Evolutionary conservation across 2,797 vertebrate genomes (phyloP).

Genomic region (Hafferia zeledoni): DNA sequence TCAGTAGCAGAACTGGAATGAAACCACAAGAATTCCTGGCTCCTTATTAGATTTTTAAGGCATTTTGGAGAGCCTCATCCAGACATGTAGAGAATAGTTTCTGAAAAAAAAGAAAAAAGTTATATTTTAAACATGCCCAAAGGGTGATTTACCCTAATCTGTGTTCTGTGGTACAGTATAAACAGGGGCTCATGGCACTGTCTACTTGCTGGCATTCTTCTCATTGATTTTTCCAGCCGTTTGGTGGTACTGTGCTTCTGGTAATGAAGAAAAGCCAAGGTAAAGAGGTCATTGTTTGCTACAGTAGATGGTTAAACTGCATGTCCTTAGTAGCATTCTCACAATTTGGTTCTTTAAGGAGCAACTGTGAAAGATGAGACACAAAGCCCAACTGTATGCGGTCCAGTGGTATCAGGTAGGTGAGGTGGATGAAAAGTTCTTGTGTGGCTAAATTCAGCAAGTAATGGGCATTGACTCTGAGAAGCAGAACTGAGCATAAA

Average conservation of each 20-base stretch:
- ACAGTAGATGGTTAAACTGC: conserved; percentile 9
- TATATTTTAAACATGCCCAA: background rate
- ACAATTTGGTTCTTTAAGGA: background rate
- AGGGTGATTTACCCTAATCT: background rate
- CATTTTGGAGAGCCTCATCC: conserved; percentile 38
- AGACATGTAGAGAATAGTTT: background rate
- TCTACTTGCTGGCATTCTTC: conserved; percentile 20
- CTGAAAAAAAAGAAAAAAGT: background rate
- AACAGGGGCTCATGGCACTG: background rate
- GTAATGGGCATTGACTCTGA: background rate
- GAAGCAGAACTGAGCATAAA: background rate
- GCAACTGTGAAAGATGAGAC: background rate
- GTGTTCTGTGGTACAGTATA: fast-evolving
- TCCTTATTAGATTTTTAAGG: conserved; percentile 38
- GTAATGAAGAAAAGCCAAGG: background rate
- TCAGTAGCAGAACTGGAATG: conserved; percentile 55
- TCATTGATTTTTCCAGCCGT: conserved; percentile 22
- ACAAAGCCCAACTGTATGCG: fast-evolving
- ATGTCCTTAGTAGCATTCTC: background rate
- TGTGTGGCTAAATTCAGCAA: background rate
- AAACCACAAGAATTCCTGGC: conserved; percentile 66
- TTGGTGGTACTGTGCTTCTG: background rate
- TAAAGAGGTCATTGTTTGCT: conserved; percentile 1
- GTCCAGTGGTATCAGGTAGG: background rate
- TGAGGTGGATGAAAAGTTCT: background rate